Conservation (phyloP, 2,113 vertebrate genomes). For the Mixornis gularis region DNA sequence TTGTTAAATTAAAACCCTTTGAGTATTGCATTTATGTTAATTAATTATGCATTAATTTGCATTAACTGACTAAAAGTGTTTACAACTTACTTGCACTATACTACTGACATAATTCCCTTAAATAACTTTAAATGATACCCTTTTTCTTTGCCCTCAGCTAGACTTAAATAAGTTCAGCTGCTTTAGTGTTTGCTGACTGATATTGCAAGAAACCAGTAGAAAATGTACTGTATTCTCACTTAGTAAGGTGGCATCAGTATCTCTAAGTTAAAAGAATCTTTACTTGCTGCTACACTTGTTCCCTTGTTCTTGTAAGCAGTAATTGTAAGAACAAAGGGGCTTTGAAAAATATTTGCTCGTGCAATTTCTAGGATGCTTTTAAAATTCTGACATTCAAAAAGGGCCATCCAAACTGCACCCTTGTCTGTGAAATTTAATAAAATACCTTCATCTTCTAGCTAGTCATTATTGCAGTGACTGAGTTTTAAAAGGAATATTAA, state of each 20-base stretch:
- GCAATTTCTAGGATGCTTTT: background rate
- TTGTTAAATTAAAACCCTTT: constrained; percentile 82
- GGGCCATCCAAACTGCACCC: constrained; percentile 28
- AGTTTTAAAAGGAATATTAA: constrained; percentile 36
- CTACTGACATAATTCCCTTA: constrained; percentile 49
- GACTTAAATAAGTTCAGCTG: constrained; percentile 29
- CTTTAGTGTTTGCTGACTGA: constrained; percentile 36
- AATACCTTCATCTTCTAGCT: constrained; percentile 47
- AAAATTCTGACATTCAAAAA: background rate
- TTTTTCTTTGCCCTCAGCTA: constrained; percentile 7
- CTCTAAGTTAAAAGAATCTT: background rate
- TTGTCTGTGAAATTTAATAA: constrained; percentile 17
- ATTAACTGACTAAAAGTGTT: constrained; percentile 65
- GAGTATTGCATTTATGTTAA: constrained; percentile 77
- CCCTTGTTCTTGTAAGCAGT: background rate
- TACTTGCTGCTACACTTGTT: background rate
- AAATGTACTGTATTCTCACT: constrained; percentile 29
- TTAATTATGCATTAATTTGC: constrained; percentile 67
- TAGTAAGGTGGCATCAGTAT: constrained; percentile 29
- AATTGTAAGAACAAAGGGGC: background rate
- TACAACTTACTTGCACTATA: constrained; percentile 60
- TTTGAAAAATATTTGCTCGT: background rate
- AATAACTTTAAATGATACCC: constrained; percentile 42
- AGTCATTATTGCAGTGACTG: constrained; percentile 44
- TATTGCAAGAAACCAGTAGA: constrained; percentile 38